Percentiles rank a stretch among this genome's conserved stretches.
Conservation (phyloP, 2,888 invertebrate species). For the Luffia ferchaultella region DNA sequence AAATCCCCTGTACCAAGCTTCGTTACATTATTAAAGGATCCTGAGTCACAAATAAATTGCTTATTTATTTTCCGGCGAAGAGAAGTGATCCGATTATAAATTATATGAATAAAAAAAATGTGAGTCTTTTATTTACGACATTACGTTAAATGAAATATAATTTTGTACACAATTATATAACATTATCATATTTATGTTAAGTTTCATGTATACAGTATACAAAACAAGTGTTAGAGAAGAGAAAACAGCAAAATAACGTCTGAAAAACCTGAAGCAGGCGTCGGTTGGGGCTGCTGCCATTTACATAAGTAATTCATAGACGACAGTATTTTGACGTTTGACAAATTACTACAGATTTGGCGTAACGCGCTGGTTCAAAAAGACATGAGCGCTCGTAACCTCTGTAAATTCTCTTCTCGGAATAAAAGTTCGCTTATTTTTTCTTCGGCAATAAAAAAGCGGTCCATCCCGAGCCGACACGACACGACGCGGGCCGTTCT, state of each 20-base stretch:
- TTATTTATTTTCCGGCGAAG: no score
- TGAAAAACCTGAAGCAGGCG: background rate
- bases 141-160: no score
- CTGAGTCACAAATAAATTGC: no score
- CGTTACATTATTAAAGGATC: no score
- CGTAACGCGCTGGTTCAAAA: slow-evolving; percentile 30
- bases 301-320: slow-evolving; percentile 7
- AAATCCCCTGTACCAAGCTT: no score
- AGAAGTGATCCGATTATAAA: no score
- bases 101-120: no score
- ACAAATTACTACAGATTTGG: slow-evolving; percentile 28
- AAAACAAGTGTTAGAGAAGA: background rate
- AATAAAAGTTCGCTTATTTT: background rate
- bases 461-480: slow-evolving; percentile 26
- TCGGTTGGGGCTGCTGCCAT: background rate
- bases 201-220: no score
- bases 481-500: slow-evolving; percentile 24
- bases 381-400: slow-evolving; percentile 17
- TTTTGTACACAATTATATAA: no score
- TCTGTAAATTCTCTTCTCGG: slow-evolving; percentile 4
- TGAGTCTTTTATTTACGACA: no score
- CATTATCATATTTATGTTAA: no score
- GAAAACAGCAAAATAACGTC: background rate
- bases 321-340: slow-evolving; percentile 20
- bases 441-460: slow-evolving; percentile 11